Conservation (phyloP, 2,888 invertebrate genomes). For the Hartigia nigra region DNA sequence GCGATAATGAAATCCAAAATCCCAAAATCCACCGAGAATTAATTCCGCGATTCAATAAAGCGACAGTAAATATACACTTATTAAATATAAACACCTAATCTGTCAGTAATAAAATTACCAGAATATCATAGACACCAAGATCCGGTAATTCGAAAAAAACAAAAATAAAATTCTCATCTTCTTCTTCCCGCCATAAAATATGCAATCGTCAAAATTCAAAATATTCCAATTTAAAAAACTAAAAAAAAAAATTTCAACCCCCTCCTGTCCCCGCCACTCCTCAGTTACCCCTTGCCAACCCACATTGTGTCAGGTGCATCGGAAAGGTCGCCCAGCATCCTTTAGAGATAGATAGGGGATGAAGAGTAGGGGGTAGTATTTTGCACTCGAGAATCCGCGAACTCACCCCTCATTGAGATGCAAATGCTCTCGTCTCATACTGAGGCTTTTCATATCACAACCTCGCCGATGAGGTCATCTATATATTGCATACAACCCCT, state of each 20-base stretch:
- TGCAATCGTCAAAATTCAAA: too few species aligned
- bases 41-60: neutral
- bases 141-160: neutral
- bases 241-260: too few species aligned
- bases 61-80: neutral
- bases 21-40: neutral
- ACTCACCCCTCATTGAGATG: slow-evolving; percentile 25
- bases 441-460: slow-evolving; percentile 24
- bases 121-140: neutral
- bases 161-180: too few species aligned
- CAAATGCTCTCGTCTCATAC: slow-evolving; percentile 22
- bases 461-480: neutral
- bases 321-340: neutral
- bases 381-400: slow-evolving; percentile 1
- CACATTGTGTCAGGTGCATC: neutral
- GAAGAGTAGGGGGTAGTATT: neutral
- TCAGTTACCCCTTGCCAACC: neutral
- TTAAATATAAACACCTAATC: neutral
- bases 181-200: too few species aligned
- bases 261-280: too few species aligned
- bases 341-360: neutral
- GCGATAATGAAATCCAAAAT: neutral
- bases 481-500: neutral
- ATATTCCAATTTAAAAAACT: too few species aligned
- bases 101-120: neutral